Evolutionary conservation across 2,888 invertebrate genomes (phyloP).

Genomic region (Panzeria rudis): DNA sequence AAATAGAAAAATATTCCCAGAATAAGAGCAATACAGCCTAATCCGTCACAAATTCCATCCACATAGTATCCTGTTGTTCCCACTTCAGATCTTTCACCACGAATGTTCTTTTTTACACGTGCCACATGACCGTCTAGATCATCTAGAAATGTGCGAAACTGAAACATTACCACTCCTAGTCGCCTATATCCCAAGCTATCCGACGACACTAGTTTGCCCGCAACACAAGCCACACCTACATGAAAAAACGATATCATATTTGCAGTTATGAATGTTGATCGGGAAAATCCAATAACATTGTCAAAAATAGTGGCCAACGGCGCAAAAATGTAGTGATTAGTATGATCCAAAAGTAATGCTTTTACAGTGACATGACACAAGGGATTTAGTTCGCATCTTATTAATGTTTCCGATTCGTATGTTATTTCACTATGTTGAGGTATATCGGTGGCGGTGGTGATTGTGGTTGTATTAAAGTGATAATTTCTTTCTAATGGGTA

Average conservation of each 20-base stretch:
- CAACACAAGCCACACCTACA: conserved; percentile 89
- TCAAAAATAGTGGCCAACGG: conserved; percentile 91
- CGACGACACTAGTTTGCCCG: conserved; percentile 90
- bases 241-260: conserved; percentile 93
- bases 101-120: conserved; percentile 89
- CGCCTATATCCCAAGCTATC: conserved; percentile 89
- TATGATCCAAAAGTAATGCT: conserved; percentile 91
- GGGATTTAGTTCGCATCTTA: conserved; percentile 90
- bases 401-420: conserved; percentile 83
- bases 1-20: conserved; percentile 88
- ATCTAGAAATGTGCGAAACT: conserved; percentile 92
- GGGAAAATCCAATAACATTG: conserved; percentile 87
- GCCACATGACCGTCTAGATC: conserved; percentile 95
- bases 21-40: conserved; percentile 90
- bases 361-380: conserved; percentile 93
- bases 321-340: conserved; percentile 92
- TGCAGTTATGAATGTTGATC: conserved; percentile 88
- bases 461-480: conserved; percentile 78
- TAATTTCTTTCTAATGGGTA: conserved; percentile 86
- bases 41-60: conserved; percentile 91
- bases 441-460: conserved; percentile 68
- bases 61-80: conserved; percentile 92
- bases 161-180: conserved; percentile 90
- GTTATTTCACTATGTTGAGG: conserved; percentile 72
- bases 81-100: conserved; percentile 91